Percentiles rank a stretch among this genome's conserved stretches.
Conservation (phyloP, 2,113 vertebrate species). For the Vulpes vulpes region DNA sequence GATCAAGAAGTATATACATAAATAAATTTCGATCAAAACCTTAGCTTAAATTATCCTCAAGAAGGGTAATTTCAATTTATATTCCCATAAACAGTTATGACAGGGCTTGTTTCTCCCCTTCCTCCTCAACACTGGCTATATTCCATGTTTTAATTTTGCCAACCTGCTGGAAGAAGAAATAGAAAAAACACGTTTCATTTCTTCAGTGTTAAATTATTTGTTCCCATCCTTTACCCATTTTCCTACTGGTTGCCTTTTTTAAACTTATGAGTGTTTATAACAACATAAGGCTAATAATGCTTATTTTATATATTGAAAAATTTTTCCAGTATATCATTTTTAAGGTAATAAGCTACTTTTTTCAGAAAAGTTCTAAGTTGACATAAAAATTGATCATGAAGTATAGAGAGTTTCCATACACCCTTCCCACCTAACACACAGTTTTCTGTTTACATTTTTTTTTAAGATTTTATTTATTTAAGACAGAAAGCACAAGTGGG, state of each 20-base stretch:
- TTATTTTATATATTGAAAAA: background rate
- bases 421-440: background rate
- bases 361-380: background rate
- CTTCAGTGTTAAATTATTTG: background rate
- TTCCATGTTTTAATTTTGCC: background rate
- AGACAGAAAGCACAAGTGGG: no score
- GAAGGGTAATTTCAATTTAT: background rate
- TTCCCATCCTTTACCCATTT: background rate
- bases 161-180: background rate
- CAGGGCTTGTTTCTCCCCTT: background rate
- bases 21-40: background rate
- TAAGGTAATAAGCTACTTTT: background rate
- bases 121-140: background rate
- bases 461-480: no score
- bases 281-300: background rate
- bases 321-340: background rate
- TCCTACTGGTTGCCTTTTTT: background rate
- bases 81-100: no score
- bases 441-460: background rate
- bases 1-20: background rate
- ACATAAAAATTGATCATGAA: background rate
- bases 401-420: background rate
- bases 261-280: background rate
- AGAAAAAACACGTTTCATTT: background rate
- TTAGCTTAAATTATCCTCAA: background rate